Evolutionary conservation across 1,140 invertebrate genomes (phyloP).

Genomic region (Conopomorpha cramerella): DNA sequence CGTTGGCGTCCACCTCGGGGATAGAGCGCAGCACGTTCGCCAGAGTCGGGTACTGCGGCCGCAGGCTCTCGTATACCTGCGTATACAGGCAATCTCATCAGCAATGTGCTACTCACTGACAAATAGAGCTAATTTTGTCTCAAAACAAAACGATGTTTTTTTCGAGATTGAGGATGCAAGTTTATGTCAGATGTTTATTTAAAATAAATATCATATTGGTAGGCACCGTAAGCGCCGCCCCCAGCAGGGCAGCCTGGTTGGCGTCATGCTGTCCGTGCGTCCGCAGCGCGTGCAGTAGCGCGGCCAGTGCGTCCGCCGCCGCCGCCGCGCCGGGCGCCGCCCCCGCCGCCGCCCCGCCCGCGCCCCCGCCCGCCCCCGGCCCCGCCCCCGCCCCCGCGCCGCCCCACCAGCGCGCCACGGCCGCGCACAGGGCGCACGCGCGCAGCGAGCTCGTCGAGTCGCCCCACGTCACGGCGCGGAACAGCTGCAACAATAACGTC

Average conservation of each 20-base stretch:
- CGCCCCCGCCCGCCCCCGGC: slow-evolving; percentile 63
- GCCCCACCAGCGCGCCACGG: slow-evolving; percentile 66
- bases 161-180: too few relatives aligned
- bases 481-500: too few relatives aligned
- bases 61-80: slow-evolving; percentile 80
- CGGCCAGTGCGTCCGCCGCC: slow-evolving; percentile 66
- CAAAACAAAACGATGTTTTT: too few relatives aligned
- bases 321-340: slow-evolving; percentile 68
- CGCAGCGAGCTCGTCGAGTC: slow-evolving; percentile 81
- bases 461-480: slow-evolving; percentile 79
- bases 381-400: slow-evolving; percentile 66
- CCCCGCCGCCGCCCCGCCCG: slow-evolving; percentile 61
- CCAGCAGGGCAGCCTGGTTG: slow-evolving; percentile 72
- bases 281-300: slow-evolving; percentile 75
- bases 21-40: slow-evolving; percentile 63
- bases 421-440: slow-evolving; percentile 71
- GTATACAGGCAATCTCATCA: not conserved
- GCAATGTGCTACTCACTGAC: too few relatives aligned
- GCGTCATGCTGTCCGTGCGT: slow-evolving; percentile 85
- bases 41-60: slow-evolving; percentile 74
- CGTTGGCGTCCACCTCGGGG: slow-evolving; percentile 75
- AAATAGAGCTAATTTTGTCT: too few relatives aligned
- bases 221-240: too few relatives aligned
- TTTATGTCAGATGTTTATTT: too few relatives aligned
- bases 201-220: too few relatives aligned